Evolutionary conservation across 2,888 invertebrate genomes (phyloP).

Genomic region (Glyphotaelius pellucidus): DNA sequence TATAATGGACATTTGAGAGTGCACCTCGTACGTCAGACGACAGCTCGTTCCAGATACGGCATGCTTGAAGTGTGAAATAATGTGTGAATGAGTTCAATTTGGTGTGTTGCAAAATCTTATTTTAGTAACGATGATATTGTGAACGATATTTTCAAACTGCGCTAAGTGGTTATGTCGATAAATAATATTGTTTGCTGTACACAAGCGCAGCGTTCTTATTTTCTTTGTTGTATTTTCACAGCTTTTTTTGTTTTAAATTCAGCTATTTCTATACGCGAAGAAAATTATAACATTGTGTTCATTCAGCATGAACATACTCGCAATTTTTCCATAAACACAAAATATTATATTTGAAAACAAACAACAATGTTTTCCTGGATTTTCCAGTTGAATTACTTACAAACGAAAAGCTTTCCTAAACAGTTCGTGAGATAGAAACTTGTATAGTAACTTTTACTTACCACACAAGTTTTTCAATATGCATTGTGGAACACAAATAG

Average conservation of each 20-base stretch:
- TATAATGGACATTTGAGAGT: no score
- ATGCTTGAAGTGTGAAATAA: no score
- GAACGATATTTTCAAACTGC: no score
- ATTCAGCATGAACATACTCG: background rate
- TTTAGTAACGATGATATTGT: no score
- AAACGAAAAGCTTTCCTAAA: background rate
- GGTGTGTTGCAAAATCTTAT: no score
- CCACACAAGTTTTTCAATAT: background rate
- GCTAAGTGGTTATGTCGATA: background rate
- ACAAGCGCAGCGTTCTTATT: no score
- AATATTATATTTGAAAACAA: background rate
- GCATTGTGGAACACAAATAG: background rate
- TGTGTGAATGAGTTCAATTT: no score
- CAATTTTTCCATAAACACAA: background rate
- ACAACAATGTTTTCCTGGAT: background rate
- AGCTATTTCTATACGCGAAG: background rate
- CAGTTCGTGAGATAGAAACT: background rate
- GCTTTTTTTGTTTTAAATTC: background rate
- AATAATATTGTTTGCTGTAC: no score
- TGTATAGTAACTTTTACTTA: background rate
- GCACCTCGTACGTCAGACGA: no score
- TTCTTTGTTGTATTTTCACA: no score
- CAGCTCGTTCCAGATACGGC: no score
- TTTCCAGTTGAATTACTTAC: background rate
- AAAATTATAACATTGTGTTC: background rate